Conservation (phyloP, 37 sponge, comb jelly and placozoan genomes). For the Geodia barretti region DNA sequence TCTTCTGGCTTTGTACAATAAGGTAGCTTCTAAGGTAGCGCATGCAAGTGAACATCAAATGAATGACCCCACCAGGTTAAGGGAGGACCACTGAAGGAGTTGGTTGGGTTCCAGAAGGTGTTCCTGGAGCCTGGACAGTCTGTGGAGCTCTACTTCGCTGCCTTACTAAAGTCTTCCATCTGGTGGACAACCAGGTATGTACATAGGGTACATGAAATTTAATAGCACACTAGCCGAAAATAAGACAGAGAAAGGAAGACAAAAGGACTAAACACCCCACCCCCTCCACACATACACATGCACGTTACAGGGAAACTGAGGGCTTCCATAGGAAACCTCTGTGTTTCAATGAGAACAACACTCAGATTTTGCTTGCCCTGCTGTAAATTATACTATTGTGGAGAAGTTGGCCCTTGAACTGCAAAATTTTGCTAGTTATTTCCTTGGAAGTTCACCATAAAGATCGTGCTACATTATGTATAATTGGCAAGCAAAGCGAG, state of each 20-base stretch:
- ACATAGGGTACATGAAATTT: background rate
- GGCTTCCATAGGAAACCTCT: no score
- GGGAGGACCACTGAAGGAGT: constrained; percentile 64
- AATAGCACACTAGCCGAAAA: background rate
- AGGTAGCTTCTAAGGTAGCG: background rate
- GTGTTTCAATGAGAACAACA: no score
- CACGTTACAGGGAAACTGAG: no score
- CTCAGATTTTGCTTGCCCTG: no score
- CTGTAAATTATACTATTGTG: no score
- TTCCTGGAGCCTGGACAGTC: constrained; percentile 53
- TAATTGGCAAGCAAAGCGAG: no score
- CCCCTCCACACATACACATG: background rate
- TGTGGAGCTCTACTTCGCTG: constrained; percentile 56
- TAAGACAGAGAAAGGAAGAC: no score
- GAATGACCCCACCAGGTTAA: constrained; percentile 29
- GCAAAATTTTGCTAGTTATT: no score
- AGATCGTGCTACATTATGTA: no score
- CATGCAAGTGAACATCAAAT: background rate
- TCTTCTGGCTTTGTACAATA: background rate
- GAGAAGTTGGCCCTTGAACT: no score
- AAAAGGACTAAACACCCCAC: no score
- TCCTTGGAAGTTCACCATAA: no score
- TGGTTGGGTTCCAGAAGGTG: constrained; percentile 79
- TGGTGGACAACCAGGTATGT: constrained; percentile 51
- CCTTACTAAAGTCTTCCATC: constrained; percentile 28